Evolutionary conservation across 2,113 vertebrate genomes (phyloP).

Genomic region (Carassius gibelio): DNA sequence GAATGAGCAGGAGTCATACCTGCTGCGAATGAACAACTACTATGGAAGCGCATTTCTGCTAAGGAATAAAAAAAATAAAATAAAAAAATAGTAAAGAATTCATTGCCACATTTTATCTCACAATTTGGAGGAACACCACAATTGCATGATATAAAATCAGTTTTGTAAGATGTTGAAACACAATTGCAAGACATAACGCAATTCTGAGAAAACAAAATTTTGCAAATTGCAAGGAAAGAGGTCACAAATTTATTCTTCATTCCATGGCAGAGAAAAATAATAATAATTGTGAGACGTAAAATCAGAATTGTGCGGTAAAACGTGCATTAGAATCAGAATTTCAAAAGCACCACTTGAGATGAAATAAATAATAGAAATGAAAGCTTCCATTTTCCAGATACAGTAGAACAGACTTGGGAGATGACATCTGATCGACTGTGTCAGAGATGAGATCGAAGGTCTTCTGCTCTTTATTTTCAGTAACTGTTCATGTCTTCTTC

Average conservation of each 20-base stretch:
- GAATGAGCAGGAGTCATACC: no score
- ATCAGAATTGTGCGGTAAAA: no score
- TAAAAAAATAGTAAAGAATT: not conserved
- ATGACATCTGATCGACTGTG: not conserved
- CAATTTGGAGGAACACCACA: not conserved
- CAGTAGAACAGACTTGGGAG: not conserved
- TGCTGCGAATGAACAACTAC: no score
- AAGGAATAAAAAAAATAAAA: not conserved
- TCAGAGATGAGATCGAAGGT: not conserved
- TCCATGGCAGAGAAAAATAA: no score
- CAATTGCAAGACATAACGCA: not conserved
- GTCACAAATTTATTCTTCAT: no score
- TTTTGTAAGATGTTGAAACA: not conserved
- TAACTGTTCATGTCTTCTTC: constrained; percentile 64
- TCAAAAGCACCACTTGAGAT: not conserved
- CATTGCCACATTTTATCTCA: no score
- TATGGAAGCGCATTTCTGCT: not conserved
- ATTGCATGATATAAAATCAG: not conserved
- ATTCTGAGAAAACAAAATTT: not conserved
- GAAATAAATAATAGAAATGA: not conserved
- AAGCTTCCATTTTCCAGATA: not conserved
- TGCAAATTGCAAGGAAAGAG: no score
- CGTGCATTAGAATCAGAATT: not conserved
- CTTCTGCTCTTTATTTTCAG: not conserved
- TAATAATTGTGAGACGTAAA: no score